These are phyloP conservation scores for Atta colombica DNA, from an alignment of 1,140 invertebrate species.

Conservation along the genomic window DNA sequence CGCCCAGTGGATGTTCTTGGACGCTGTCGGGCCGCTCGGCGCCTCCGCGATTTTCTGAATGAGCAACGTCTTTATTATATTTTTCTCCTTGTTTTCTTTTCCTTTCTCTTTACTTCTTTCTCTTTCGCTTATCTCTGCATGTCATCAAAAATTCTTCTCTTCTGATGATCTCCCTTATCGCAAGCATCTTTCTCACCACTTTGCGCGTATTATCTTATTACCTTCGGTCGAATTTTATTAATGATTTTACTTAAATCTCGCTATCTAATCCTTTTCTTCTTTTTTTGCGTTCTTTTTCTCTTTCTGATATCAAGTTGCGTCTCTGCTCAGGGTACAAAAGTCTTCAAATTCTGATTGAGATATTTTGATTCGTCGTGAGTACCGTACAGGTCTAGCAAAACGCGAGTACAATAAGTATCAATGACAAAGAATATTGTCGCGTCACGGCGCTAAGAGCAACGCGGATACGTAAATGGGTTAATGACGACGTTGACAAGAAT, in stretches of 20 bases:
- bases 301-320: constrained; percentile 13
- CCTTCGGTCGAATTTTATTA: constrained; percentile 10
- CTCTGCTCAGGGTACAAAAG: not conserved
- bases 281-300: constrained; percentile 1
- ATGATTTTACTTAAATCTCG: constrained; percentile 22
- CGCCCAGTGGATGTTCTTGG: constrained; percentile 56
- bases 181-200: constrained; percentile 36
- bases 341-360: not conserved
- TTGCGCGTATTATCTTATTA: constrained; percentile 3
- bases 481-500: constrained; percentile 4
- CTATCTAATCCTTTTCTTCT: not conserved
- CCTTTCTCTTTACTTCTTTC: not conserved
- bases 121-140: not conserved
- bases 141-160: constrained; percentile 3
- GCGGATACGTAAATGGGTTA: not conserved
- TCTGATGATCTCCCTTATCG: not conserved
- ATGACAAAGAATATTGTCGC: constrained; percentile 18
- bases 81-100: constrained; percentile 17
- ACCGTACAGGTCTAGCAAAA: not conserved
- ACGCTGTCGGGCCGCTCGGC: constrained; percentile 72
- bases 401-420: constrained; percentile 21
- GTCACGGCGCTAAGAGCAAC: not conserved
- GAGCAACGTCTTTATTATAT: constrained; percentile 76
- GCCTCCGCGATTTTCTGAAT: constrained; percentile 74
- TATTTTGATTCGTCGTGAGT: constrained; percentile 6